phyloP scores from a whole-genome alignment of 2,888 invertebrate genomes.

The Trimorus sp. region DNA sequence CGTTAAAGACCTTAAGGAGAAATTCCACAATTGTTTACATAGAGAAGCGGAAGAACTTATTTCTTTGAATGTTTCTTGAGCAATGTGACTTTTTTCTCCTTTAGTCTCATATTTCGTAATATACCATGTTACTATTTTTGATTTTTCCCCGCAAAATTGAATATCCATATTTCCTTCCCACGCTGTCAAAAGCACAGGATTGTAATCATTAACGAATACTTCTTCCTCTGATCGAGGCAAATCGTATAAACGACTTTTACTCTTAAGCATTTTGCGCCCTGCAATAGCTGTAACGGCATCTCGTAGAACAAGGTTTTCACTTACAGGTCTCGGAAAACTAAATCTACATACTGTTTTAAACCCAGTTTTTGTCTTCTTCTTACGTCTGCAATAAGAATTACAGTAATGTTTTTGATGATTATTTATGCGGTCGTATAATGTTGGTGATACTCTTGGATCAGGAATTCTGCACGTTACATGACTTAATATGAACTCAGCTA shows the following conservation, averaged over 20 bases:
- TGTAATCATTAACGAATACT: not conserved
- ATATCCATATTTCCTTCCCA: conserved; percentile 71
- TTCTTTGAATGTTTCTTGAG: conserved; percentile 59
- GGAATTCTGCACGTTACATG: too few relatives aligned
- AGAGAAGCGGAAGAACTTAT: not conserved
- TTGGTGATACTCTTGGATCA: too few relatives aligned
- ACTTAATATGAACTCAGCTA: too few relatives aligned
- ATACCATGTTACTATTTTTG: conserved; percentile 68
- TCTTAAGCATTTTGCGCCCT: not conserved
- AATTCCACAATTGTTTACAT: conserved; percentile 68
- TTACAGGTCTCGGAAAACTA: too few relatives aligned
- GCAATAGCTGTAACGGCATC: too few relatives aligned
- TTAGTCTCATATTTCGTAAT: conserved; percentile 74
- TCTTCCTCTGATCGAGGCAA: not conserved
- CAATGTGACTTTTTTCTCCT: conserved; percentile 69
- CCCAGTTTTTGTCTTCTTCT: too few relatives aligned
- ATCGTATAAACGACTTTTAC: not conserved
- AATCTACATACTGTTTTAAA: too few relatives aligned
- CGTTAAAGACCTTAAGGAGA: conserved; percentile 70
- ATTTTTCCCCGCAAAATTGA: conserved; percentile 12
- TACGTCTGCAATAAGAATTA: too few relatives aligned
- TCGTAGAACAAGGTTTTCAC: too few relatives aligned
- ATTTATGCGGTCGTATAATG: too few relatives aligned
- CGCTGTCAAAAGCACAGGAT: conserved; percentile 62
- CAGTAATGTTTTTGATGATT: too few relatives aligned